A percentile compares a stretch with the other conserved stretches of the same genome.
Evolutionary conservation across 1,140 invertebrate species (phyloP).

Genomic region (Drosophila burlai): DNA sequence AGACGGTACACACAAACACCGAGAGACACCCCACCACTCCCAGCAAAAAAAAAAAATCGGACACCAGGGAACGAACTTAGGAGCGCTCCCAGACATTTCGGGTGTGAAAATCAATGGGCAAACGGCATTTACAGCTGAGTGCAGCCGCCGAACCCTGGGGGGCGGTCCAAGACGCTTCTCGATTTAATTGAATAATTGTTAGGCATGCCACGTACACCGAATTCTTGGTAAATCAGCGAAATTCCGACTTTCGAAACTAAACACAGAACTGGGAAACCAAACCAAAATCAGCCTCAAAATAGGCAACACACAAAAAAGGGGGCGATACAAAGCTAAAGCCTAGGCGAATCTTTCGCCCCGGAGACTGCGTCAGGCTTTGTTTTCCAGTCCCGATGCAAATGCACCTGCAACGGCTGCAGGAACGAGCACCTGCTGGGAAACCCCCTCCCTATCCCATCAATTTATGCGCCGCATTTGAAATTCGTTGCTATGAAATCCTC

Average conservation of each 20-base stretch:
- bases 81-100: conserved; percentile 14
- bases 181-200: conserved; percentile 85
- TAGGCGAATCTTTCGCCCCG: conserved; percentile 17
- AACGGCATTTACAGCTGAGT: conserved; percentile 52
- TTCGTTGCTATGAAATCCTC: conserved; percentile 42
- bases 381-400: conserved; percentile 34
- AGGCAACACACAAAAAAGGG: conserved; percentile 35
- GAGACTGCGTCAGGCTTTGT: conserved; percentile 63
- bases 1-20: conserved; percentile 34
- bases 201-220: conserved; percentile 64
- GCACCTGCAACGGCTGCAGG: conserved; percentile 38
- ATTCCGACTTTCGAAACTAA: conserved; percentile 22
- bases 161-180: conserved; percentile 64
- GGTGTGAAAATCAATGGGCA: conserved; percentile 58
- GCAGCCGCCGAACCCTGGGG: conserved; percentile 29
- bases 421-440: conserved; percentile 27
- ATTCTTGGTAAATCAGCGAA: conserved; percentile 50
- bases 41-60: conserved; percentile 13
- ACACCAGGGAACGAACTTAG: conserved; percentile 23
- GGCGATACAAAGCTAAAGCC: background rate
- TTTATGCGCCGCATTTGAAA: conserved; percentile 71
- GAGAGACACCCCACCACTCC: background rate
- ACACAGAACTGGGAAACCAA: conserved; percentile 8
- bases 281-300: conserved; percentile 29
- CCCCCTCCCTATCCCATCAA: conserved; percentile 15